Percentiles rank a stretch among this genome's conserved stretches.
Evolutionary conservation across 2,888 invertebrate genomes (phyloP).

Genomic region (Smittia sp.): DNA sequence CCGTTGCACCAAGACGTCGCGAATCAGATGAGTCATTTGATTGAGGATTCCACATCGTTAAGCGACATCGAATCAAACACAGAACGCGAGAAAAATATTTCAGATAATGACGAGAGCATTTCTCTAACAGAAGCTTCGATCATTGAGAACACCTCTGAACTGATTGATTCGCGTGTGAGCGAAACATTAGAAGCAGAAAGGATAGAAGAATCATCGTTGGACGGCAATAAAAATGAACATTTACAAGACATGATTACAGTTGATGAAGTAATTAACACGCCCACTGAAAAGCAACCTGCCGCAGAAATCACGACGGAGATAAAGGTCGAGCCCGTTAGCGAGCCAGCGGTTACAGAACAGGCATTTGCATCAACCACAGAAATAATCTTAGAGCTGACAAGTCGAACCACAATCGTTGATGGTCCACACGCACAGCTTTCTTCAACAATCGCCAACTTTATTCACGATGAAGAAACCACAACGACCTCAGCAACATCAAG

Average conservation of each 20-base stretch:
- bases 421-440: conserved; percentile 53
- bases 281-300: conserved; percentile 22
- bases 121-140: background rate
- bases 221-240: conserved; percentile 1
- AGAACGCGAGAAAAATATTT: background rate
- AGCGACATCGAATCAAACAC: too few species aligned
- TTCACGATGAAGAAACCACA: conserved; percentile 36
- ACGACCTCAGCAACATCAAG: conserved; percentile 41
- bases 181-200: background rate
- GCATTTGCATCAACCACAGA: conserved; percentile 15
- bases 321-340: background rate
- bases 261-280: conserved; percentile 10
- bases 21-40: conserved; percentile 13
- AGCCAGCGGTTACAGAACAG: background rate
- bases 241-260: conserved; percentile 7
- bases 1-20: conserved; percentile 15
- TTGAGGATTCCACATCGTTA: background rate
- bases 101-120: background rate
- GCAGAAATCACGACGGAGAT: background rate
- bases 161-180: background rate
- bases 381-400: background rate
- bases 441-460: conserved; percentile 47
- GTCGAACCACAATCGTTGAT: conserved; percentile 52
- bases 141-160: background rate
- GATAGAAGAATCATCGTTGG: background rate